Evolutionary conservation across 2,888 invertebrate species (phyloP), one percentile per base, ranked within the genome.

Genomic region (Linyphia triangularis): DNA sequence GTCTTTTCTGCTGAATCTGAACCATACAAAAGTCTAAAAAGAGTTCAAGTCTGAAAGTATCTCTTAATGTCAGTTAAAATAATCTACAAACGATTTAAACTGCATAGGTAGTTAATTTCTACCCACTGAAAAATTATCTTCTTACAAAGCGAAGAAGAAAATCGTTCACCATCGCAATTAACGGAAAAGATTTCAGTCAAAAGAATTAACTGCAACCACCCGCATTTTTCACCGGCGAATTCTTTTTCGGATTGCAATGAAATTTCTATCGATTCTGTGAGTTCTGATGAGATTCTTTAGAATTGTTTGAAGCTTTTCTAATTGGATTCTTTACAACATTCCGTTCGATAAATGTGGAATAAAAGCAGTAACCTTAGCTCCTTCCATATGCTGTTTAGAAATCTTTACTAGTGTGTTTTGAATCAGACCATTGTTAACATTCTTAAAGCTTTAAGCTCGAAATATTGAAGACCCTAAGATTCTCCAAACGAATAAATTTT

Each of bases 171-270:
- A 63, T 40, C 9, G n/a, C 63, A 77, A 40, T 63, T 63, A 77
- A 77, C 9, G 77, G 24, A 61, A 77, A 63, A 63, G 30, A 61
- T 77, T 77, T 19, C n/a, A 61, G 40, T 22, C 10, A 7, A 26
- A 63, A 77, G 61, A 61, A 63, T 77, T 77, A 63, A 77, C 77
- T 77, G 61, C 22, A 24, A 40, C 77, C 70, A 43, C 70, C 61
- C 61, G 61, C 24, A 61, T 37, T 77, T 61, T 61, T 13, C 33
- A 22, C 13, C n/a, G 16, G 1, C n/a, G 63, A 77, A 63, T 61
- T 77, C 24, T 61, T 77, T 61, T 61, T 16, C n/a, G n/a, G 22
- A 28, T 22, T 9, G 24, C 26, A 63, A 63, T 61, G 40, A 77
- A 63, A 40, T 16, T 72, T 72, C 61, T 63, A 77, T 77, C 77